These are phyloP conservation scores for Rhinichthys klamathensis DNA, from an alignment of 2,113 vertebrate species.

Conservation along the genomic window DNA sequence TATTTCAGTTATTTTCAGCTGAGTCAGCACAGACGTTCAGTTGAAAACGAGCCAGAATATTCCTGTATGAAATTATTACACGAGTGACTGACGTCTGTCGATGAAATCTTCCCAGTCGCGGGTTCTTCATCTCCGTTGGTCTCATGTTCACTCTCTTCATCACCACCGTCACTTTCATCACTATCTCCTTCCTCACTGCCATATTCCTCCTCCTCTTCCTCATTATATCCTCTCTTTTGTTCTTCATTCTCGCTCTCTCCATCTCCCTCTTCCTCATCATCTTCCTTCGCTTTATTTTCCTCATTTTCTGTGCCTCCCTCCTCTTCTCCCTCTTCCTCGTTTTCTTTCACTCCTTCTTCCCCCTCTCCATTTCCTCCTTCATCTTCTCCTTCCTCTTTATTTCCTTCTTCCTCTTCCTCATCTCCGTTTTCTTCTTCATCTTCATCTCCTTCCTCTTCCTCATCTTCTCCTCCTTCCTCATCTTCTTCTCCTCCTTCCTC, in stretches of 20 bases:
- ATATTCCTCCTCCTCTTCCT: background rate
- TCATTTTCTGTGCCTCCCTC: background rate
- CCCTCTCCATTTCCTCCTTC: background rate
- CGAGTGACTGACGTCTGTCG: background rate
- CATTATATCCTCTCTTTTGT: background rate
- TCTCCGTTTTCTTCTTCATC: background rate
- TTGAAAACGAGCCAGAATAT: background rate
- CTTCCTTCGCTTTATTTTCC: background rate
- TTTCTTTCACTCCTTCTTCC: background rate
- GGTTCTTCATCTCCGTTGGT: slow-evolving; percentile 12
- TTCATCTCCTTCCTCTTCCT: background rate
- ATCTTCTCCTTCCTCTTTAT: background rate
- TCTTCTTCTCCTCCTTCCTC: background rate
- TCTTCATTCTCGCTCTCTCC: background rate
- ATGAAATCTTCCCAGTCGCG: background rate
- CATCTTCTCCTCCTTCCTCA: background rate
- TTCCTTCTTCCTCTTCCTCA: background rate
- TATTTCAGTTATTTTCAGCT: background rate
- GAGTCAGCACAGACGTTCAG: background rate
- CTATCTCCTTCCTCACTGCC: background rate
- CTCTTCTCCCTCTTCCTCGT: background rate
- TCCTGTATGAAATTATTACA: background rate
- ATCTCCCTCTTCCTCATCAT: background rate
- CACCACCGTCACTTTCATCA: background rate
- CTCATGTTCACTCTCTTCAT: background rate